phyloP scores from a whole-genome alignment of 2,113 vertebrate genomes.

The Centrocercus urophasianus region DNA sequence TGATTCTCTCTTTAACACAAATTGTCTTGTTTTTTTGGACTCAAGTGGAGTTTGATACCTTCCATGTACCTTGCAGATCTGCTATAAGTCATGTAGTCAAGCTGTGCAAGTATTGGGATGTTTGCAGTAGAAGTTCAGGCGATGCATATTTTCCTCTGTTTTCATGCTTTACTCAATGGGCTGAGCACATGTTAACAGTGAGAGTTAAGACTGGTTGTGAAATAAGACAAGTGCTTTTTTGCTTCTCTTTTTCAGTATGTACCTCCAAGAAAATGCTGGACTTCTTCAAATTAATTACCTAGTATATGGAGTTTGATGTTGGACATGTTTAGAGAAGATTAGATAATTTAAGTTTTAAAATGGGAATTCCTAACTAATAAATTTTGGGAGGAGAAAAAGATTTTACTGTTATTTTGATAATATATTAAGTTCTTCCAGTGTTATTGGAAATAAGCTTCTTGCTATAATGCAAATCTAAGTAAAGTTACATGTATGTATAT shows the following conservation, averaged over 20 bases:
- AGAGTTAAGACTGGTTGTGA: not conserved
- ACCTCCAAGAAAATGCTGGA: not conserved
- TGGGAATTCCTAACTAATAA: not conserved
- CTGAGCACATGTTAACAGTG: not conserved
- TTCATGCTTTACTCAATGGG: not conserved
- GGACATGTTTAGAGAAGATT: not conserved
- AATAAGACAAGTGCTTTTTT: not conserved
- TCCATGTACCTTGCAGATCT: not conserved
- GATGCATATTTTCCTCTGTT: not conserved
- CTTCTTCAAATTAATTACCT: not conserved
- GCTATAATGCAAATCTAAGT: not conserved
- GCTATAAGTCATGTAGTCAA: not conserved
- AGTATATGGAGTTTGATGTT: not conserved
- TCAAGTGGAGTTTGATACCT: not conserved
- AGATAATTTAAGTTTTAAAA: not conserved
- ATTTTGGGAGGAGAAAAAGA: not conserved
- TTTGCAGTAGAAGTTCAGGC: not conserved
- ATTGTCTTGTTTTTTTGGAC: not conserved
- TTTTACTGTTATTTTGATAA: not conserved
- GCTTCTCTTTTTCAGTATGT: not conserved
- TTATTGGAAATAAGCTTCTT: not conserved
- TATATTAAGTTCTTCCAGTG: not conserved
- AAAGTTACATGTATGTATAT: not conserved
- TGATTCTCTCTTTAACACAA: not conserved
- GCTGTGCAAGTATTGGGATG: not conserved